phyloP scores from a whole-genome alignment of 1,140 invertebrate genomes.

The Cyrtorhinus lividipennis region DNA sequence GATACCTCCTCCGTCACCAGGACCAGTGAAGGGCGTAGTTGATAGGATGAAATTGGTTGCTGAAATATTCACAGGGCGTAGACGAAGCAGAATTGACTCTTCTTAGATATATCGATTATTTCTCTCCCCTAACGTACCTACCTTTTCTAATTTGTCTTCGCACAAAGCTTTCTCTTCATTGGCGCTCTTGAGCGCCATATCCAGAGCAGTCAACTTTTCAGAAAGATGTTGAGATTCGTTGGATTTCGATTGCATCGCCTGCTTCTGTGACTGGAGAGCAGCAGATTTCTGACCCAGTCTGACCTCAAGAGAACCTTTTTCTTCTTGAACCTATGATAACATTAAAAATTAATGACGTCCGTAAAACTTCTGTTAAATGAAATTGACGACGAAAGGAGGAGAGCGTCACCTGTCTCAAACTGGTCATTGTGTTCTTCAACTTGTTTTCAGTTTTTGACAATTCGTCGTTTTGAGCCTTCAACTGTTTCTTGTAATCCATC shows the following conservation, averaged over 20 bases:
- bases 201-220: slow-evolving; percentile 63
- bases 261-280: slow-evolving; percentile 43
- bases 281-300: slow-evolving; percentile 55
- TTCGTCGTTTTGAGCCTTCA: slow-evolving; percentile 51
- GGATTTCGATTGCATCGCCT: slow-evolving; percentile 60
- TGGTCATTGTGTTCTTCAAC: slow-evolving; percentile 42
- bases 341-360: too few species aligned
- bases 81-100: too few species aligned
- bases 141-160: slow-evolving; percentile 59
- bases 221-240: slow-evolving; percentile 58
- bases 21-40: too few species aligned
- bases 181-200: slow-evolving; percentile 49
- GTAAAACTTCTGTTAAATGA: too few species aligned
- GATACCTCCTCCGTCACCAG: too few species aligned
- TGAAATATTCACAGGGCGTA: too few species aligned
- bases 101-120: too few species aligned
- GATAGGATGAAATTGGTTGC: too few species aligned
- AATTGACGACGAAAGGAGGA: not conserved
- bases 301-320: slow-evolving; percentile 53
- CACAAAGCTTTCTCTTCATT: slow-evolving; percentile 62
- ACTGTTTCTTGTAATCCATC: slow-evolving; percentile 47
- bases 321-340: slow-evolving; percentile 40
- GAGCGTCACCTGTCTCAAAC: slow-evolving; percentile 37
- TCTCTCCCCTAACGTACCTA: too few species aligned
- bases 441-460: slow-evolving; percentile 54